Base-by-base conservation (phyloP, 2,888 invertebrate genomes). In the Dicycla oo region DNA sequence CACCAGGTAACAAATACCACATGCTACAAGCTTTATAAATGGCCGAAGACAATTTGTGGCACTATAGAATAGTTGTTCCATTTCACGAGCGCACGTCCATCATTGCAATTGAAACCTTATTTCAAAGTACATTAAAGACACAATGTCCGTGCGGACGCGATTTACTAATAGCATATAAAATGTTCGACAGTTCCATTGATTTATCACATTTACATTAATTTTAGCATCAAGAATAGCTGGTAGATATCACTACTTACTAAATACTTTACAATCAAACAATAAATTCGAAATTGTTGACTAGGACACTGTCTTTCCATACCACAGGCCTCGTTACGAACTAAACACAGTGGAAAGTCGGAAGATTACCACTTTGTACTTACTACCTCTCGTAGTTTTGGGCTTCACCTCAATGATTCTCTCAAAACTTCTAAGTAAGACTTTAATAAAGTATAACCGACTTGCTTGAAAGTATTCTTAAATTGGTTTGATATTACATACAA, bases 231-330 rank as follows among this genome's bases (percentile, higher is more conserved):
- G 1, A 1, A 26, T 30, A 5, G 8, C 34, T 61, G 3, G 20
- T 47, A 62, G 5, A 47, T 62, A 49, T 20, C 26, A 54, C 30
- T 10, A 40, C 7, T 40, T 62, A 70, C 23, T 45, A 30, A 70
- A 70, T 38, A 43, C 30, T 43, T 45, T n/a, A 47, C 23, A 63
- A 63, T 61, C 57, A 49, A 49, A 43, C 20, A 43, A 26, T 34
- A 15, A 23, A 64, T 26, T 65, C 26, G 2, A 73, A 65, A 51
- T 49, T 13, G 1, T 20, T 45, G 57, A 73, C 73, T 73, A 73
- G 57, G 49, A 10, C 26, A 49, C 20, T 13, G 5, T 45, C 3
- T 66, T 60, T 34, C n/a, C 13, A 66, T 45, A 67, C 20, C 40
- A 43, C 57, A 26, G 30, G 8, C 20, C 20, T 7, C 23, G 51